These are phyloP conservation scores for Vombatus ursinus DNA, from an alignment of 2,113 vertebrate species.

Conservation along the genomic window DNA sequence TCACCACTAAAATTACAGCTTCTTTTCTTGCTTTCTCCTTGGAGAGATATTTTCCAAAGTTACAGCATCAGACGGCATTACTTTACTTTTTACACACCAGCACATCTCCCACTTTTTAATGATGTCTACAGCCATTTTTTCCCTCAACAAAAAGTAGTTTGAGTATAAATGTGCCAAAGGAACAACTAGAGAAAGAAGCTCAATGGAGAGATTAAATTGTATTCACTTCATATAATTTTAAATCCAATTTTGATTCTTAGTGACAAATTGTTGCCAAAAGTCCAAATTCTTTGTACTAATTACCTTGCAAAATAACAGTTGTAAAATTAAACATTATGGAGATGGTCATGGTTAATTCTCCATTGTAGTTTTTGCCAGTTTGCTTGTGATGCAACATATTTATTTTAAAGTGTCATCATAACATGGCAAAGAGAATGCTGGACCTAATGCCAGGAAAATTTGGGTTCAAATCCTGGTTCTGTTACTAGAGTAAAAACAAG, in stretches of 20 bases:
- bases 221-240: background rate
- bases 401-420: background rate
- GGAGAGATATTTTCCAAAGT: background rate
- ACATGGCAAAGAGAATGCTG: background rate
- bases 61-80: background rate
- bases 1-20: background rate
- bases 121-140: too few species aligned
- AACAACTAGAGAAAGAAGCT: too few species aligned
- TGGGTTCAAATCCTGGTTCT: background rate
- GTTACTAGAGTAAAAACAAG: too few species aligned
- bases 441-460: background rate
- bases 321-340: background rate
- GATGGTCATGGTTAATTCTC: background rate
- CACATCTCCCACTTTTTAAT: too few species aligned
- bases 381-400: background rate
- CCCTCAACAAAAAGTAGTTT: too few species aligned
- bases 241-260: background rate
- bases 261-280: background rate
- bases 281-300: background rate
- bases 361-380: background rate
- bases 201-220: background rate
- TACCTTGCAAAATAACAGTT: background rate
- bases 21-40: background rate
- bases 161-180: too few species aligned
- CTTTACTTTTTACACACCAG: background rate